phyloP scores from a whole-genome alignment of 35 echinoderm and acorn worm species.

The Lytechinus pictus region DNA sequence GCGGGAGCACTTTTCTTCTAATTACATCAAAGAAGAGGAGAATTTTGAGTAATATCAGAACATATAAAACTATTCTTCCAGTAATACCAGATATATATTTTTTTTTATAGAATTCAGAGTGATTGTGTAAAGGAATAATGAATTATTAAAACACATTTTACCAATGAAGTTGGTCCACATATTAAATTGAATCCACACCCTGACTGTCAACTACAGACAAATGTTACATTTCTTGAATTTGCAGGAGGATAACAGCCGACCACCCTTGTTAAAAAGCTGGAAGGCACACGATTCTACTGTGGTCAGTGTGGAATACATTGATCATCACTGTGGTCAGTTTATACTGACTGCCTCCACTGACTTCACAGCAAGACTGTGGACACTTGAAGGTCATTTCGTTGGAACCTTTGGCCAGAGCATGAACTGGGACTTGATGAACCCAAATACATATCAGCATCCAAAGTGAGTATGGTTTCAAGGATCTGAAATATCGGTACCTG shows the following conservation, averaged over 20 bases:
- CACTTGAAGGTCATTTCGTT: constrained; percentile 78
- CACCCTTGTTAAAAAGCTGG: constrained; percentile 74
- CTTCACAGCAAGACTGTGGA: constrained; percentile 92
- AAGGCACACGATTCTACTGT: constrained; percentile 79
- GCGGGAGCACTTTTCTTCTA: no score
- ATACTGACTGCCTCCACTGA: constrained; percentile 93
- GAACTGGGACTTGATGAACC: constrained; percentile 89
- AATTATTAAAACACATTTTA: no score
- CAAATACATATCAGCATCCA: constrained; percentile 79
- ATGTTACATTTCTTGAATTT: background rate
- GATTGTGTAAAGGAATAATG: no score
- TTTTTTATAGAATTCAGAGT: no score
- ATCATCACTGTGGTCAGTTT: constrained; percentile 68
- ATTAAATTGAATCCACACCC: background rate
- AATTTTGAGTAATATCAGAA: no score
- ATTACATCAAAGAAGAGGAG: no score
- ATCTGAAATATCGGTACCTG: background rate
- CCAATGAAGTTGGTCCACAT: background rate
- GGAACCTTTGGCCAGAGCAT: constrained; percentile 88
- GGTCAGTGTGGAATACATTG: constrained; percentile 86
- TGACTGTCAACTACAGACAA: background rate
- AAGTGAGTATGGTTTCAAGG: constrained; percentile 51
- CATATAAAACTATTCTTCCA: background rate
- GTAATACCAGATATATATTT: background rate
- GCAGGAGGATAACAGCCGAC: constrained; percentile 54